Percentiles rank a stretch among this genome's conserved stretches.
phyloP scores from a whole-genome alignment of 2,113 vertebrate genomes.

The Nothocercus julius region DNA sequence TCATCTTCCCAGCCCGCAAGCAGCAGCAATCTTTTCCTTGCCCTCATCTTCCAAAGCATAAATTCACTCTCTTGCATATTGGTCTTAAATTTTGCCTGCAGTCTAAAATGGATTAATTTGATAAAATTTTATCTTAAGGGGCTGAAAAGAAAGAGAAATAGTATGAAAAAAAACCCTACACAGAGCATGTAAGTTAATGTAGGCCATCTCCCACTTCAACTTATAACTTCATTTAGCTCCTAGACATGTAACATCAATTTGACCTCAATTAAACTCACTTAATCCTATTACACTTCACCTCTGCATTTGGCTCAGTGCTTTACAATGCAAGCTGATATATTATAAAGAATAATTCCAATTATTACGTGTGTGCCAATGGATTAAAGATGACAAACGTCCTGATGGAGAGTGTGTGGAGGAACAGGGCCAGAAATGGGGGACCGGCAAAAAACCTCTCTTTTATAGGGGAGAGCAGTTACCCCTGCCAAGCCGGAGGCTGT shows the following conservation, averaged over 20 bases:
- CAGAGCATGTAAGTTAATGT: not conserved
- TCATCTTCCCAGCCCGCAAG: not conserved
- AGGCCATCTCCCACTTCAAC: not conserved
- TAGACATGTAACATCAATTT: not conserved
- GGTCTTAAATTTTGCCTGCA: not conserved
- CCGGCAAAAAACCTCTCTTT: not conserved
- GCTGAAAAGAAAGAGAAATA: rapidly evolving
- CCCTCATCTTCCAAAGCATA: not conserved
- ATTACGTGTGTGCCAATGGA: not conserved
- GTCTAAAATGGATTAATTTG: not conserved
- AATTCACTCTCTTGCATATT: not conserved
- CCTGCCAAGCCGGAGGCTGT: not conserved
- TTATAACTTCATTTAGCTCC: conserved; percentile 22
- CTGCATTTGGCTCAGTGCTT: not conserved
- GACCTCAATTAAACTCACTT: conserved; percentile 35
- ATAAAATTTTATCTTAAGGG: not conserved
- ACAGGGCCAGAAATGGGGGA: not conserved
- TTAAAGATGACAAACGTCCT: not conserved
- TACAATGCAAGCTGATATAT: not conserved
- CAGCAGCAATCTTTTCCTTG: not conserved
- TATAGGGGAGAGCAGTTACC: not conserved
- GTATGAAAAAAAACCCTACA: not conserved
- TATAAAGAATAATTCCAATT: conserved; percentile 17
- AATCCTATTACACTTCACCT: not conserved
- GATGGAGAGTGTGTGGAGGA: not conserved